Base-by-base conservation (phyloP, 1,140 invertebrate species). In the Polypedilum pembai region DNA sequence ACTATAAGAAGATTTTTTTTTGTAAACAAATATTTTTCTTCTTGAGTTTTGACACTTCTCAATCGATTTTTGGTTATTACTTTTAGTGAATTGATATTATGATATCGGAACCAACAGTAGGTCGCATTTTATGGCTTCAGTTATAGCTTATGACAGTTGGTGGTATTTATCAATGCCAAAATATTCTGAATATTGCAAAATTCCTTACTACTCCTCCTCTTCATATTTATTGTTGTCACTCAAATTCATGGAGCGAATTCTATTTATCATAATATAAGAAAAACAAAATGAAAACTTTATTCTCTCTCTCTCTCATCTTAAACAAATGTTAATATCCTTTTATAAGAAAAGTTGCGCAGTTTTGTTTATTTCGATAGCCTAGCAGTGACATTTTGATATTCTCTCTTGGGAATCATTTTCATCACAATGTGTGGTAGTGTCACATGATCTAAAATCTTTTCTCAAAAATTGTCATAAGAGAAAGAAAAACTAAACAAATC, bases 101-200 rank as follows among this genome's bases (percentile, higher is more conserved):
- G n/a, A n/a, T n/a, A n/a, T n/a, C n/a, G n/a, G n/a, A n/a, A n/a
- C n/a, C n/a, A n/a, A n/a, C n/a, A n/a, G n/a, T n/a, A n/a, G n/a
- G n/a, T n/a, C n/a, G n/a, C n/a, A n/a, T n/a, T n/a, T n/a, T n/a
- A n/a, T n/a, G n/a, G n/a, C n/a, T n/a, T n/a, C n/a, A n/a, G n/a
- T n/a, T n/a, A n/a, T n/a, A n/a, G n/a, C n/a, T n/a, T 5, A 56
- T 45, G 15, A 15, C 45, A 56, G 45, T 12, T 56, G 45, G 45
- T n/a, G n/a, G n/a, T 56, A 56, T 56, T 56, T 56, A 56, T 56
- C 45, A 56, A 56, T 56, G 45, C 15, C 45, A 56, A n/a, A 45
- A 12, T 45, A 12, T 56, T 15, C 15, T 3, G 24, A 33, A 33
- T 33, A 33, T 33, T 33, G 24, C 24, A 33, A 33, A 33, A 15